A percentile compares a stretch with the other conserved stretches of the same genome.
These are phyloP conservation scores for Drosophila infuscata DNA, from an alignment of 2,888 invertebrate species.

Conservation along the genomic window DNA sequence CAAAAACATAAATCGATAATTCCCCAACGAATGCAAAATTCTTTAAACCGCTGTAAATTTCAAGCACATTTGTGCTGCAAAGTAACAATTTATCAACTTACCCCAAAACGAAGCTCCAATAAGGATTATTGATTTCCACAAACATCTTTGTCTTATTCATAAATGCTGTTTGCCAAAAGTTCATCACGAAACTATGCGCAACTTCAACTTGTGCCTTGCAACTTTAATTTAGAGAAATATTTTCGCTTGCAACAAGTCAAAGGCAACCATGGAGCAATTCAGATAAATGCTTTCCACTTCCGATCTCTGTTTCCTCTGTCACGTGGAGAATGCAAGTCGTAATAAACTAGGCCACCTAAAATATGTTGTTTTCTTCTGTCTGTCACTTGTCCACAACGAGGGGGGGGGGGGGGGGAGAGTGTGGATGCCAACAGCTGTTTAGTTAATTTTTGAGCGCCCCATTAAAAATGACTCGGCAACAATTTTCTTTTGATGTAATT, in stretches of 20 bases:
- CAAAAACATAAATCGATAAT: neutral
- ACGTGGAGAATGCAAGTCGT: constrained; percentile 36
- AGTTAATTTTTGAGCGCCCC: constrained; percentile 66
- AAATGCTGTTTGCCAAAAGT: neutral
- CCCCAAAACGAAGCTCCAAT: too few relatives aligned
- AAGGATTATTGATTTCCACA: neutral
- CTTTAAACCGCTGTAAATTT: neutral
- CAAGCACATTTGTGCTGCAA: neutral
- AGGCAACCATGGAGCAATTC: neutral
- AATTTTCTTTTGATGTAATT: constrained; percentile 75
- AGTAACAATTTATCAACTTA: neutral
- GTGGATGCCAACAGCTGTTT: constrained; percentile 47
- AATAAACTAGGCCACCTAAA: constrained; percentile 11
- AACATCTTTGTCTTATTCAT: neutral
- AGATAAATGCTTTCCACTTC: too few relatives aligned
- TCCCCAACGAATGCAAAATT: neutral
- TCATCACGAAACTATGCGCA: neutral
- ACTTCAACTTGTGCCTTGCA: neutral
- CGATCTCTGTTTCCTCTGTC: constrained; percentile 10
- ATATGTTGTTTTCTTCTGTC: constrained; percentile 13
- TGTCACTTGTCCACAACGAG: constrained; percentile 7
- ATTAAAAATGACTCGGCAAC: constrained; percentile 61
- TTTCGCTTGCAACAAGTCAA: neutral
- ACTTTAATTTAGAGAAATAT: neutral
- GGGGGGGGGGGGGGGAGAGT: neutral